Percentiles rank a stretch among this genome's conserved stretches.
These are phyloP conservation scores for Papilio protenor DNA, from an alignment of 2,888 invertebrate genomes.

Conservation along the genomic window DNA sequence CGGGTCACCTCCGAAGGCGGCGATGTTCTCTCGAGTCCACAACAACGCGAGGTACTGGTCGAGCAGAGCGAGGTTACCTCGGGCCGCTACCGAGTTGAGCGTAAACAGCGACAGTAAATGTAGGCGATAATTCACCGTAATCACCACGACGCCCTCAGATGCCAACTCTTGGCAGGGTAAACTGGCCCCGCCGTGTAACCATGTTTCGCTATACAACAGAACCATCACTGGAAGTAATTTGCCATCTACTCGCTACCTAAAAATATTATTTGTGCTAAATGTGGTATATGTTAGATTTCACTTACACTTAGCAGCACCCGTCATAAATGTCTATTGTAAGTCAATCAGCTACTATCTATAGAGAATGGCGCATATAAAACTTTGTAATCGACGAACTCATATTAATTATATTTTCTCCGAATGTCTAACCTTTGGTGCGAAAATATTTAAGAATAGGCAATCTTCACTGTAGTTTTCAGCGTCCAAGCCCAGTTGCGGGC, in stretches of 20 bases:
- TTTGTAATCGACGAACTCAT: neutral
- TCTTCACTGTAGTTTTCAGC: slow-evolving; percentile 86
- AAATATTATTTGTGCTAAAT: slow-evolving; percentile 49
- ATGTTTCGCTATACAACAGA: slow-evolving; percentile 87
- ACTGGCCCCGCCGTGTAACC: slow-evolving; percentile 78
- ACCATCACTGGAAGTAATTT: slow-evolving; percentile 87
- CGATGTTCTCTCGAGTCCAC: slow-evolving; percentile 91
- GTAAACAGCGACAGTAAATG: slow-evolving; percentile 89
- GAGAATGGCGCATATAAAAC: neutral
- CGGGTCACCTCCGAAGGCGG: slow-evolving; percentile 92
- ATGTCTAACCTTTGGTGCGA: slow-evolving; percentile 89
- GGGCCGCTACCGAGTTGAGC: slow-evolving; percentile 80
- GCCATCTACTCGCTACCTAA: slow-evolving; percentile 79
- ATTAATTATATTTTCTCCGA: neutral
- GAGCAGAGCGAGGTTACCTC: slow-evolving; percentile 93
- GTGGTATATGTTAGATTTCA: neutral
- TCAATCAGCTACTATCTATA: neutral
- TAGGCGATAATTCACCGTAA: slow-evolving; percentile 88
- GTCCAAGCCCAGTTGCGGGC: slow-evolving; percentile 83
- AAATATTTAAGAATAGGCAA: slow-evolving; percentile 95
- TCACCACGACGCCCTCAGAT: slow-evolving; percentile 87
- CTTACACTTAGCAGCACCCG: neutral
- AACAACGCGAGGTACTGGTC: slow-evolving; percentile 93
- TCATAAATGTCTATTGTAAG: no score
- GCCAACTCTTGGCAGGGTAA: slow-evolving; percentile 89